A percentile compares a stretch with the other conserved stretches of the same genome.
Conservation (phyloP, 2,888 invertebrate genomes). For the Agrochola litura region DNA sequence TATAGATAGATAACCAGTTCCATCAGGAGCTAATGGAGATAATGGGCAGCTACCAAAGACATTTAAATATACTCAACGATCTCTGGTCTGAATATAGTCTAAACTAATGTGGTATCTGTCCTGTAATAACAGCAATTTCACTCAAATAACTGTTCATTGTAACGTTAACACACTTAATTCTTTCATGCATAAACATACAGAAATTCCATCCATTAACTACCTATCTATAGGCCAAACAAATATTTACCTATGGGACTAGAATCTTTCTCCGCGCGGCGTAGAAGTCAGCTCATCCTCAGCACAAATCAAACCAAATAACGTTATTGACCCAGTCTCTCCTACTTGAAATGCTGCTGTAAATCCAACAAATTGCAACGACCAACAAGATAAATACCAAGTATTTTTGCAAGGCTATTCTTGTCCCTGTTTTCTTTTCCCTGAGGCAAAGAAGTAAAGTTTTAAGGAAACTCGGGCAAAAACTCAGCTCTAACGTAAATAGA, state of each 20-base stretch:
- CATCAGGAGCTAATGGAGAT: too few relatives aligned
- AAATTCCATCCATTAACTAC: neutral
- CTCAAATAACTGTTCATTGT: too few relatives aligned
- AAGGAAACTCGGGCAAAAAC: constrained; percentile 48
- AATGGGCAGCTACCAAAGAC: neutral
- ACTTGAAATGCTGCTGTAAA: constrained; percentile 5
- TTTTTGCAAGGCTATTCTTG: constrained; percentile 32
- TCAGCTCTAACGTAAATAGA: constrained; percentile 55
- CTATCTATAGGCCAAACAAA: neutral
- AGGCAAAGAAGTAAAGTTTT: constrained; percentile 41
- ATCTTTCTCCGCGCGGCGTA: neutral
- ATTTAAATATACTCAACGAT: too few relatives aligned
- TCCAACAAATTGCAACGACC: constrained; percentile 1
- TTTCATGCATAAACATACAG: neutral
- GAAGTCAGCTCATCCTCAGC: neutral
- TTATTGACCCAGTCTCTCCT: neutral
- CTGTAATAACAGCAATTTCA: neutral
- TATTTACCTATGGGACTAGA: neutral
- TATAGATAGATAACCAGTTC: too few relatives aligned
- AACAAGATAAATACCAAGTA: constrained; percentile 43
- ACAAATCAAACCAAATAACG: neutral
- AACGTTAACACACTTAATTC: neutral
- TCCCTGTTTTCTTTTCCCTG: constrained; percentile 38
- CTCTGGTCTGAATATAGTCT: neutral
- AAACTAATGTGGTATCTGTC: too few relatives aligned